Percentiles rank a stretch among this genome's conserved stretches.
Evolutionary conservation across 2,113 vertebrate genomes (phyloP).

Genomic region (Takifugu flavidus): DNA sequence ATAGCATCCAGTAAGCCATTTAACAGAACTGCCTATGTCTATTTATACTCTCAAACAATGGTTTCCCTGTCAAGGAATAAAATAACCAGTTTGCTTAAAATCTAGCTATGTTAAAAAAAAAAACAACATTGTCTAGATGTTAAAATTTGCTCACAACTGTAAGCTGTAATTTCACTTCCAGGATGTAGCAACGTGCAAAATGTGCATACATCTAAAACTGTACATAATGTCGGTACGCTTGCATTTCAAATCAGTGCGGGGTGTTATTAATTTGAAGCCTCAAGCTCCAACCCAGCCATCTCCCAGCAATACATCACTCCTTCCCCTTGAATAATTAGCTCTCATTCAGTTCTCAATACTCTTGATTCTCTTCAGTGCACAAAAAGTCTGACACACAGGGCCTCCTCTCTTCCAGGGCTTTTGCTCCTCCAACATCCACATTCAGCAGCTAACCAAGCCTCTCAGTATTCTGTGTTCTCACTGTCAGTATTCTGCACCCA

Average conservation of each 20-base stretch:
- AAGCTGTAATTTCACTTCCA: too few species aligned
- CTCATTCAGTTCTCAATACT: constrained; percentile 39
- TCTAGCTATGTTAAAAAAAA: too few species aligned
- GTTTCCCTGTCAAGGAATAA: too few species aligned
- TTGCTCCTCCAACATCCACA: constrained; percentile 9
- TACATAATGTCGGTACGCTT: not conserved
- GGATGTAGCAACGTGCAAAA: too few species aligned
- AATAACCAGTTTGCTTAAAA: too few species aligned
- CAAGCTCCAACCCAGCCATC: constrained; percentile 4
- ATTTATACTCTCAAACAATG: too few species aligned
- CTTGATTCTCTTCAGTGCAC: constrained; percentile 19
- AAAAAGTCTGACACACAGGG: constrained; percentile 13
- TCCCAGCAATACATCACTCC: constrained; percentile 32
- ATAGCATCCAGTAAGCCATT: too few species aligned
- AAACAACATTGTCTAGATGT: too few species aligned
- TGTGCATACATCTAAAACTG: too few species aligned
- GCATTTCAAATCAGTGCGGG: not conserved
- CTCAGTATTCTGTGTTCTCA: not conserved
- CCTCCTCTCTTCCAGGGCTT: not conserved
- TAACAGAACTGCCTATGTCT: too few species aligned
- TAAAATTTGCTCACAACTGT: too few species aligned
- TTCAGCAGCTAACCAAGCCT: not conserved
- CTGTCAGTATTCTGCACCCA: not conserved
- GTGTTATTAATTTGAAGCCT: constrained; percentile 3
- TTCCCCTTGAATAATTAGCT: constrained; percentile 34